Base-by-base conservation (phyloP, 2,113 vertebrate genomes). In the Misgurnus anguillicaudatus region DNA sequence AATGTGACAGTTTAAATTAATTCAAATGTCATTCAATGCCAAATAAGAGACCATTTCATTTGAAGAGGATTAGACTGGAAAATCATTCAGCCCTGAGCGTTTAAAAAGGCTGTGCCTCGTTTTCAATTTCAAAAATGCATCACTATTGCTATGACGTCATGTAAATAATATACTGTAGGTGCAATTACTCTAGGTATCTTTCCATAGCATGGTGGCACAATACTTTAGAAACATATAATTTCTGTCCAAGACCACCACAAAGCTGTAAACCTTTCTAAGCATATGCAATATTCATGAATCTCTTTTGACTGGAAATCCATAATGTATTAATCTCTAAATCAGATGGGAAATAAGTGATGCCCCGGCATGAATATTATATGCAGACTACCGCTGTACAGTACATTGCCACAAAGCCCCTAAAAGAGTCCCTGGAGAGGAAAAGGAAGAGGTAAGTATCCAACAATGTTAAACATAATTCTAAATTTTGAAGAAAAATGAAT, bases 251-350 rank as follows among this genome's bases (percentile, higher is more conserved):
- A 86, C 82, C 78, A 78, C 69, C 69, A 67, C 70, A 86, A 45
- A 64, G 13, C 55, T 41, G 75, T 77, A 80, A 79, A 77, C 64
- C 68, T 64, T 53, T 64, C 24, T 74, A 78, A 79, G 17, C 62
- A 67, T 66, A 78, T 48, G 55, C 62, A 78, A 62, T 21, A 66
- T 45, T 62, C 62, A 67, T 80, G 74, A 69, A 79, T 63, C 36
- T 68, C 61, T 81, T 64, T 80, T 71, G 82, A 67, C 55, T 82
- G 55, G 60, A 82, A 77, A 83, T 31, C 39, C 10, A 47, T 24
- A 21, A 36, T 84, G 85, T 84, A 76, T 81, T 62, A 58, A 68
- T 78, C 78, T 67, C 61, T 83, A 69, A 83, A 79, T 86, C 79
- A 75, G 71, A 74, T 55, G 73, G 83, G 85, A 86, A 84, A 77